These are phyloP conservation scores for Peucedramus taeniatus DNA, from an alignment of 2,113 vertebrate species.

Conservation along the genomic window DNA sequence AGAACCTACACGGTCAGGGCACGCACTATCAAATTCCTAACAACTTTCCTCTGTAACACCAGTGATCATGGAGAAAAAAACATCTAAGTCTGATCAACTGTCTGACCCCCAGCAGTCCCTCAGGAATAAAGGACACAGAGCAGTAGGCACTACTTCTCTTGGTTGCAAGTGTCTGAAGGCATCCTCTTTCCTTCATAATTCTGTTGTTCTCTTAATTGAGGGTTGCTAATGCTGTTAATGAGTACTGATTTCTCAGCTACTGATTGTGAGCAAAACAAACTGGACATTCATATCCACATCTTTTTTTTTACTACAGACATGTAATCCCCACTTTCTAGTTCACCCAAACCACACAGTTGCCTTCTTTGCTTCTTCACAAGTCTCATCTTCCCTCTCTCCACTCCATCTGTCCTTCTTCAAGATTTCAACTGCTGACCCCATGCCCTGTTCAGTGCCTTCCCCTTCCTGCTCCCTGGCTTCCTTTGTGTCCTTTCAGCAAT, in stretches of 20 bases:
- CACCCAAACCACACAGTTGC: not conserved
- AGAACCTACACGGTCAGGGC: not conserved
- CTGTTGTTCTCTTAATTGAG: not conserved
- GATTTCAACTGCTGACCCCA: not conserved
- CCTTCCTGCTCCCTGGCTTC: not conserved
- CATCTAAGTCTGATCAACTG: not conserved
- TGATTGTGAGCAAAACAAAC: not conserved
- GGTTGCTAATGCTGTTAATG: not conserved
- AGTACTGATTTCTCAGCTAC: not conserved
- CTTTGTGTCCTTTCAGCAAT: conserved; percentile 33
- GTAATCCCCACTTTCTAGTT: not conserved
- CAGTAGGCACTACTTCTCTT: not conserved
- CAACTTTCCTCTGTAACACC: not conserved
- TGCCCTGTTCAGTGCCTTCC: not conserved
- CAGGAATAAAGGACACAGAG: not conserved
- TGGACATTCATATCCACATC: not conserved
- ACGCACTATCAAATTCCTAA: not conserved
- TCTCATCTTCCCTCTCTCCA: not conserved
- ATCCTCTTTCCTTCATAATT: not conserved
- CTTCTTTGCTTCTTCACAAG: not conserved
- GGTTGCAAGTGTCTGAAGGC: not conserved
- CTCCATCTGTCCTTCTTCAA: not conserved
- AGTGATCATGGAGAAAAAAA: not conserved
- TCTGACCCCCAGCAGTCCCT: not conserved
- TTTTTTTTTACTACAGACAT: not conserved